A percentile compares a stretch with the other conserved stretches of the same genome.
Evolutionary conservation across 1,140 invertebrate genomes (phyloP).

Genomic region (Luehdorfia chinensis): DNA sequence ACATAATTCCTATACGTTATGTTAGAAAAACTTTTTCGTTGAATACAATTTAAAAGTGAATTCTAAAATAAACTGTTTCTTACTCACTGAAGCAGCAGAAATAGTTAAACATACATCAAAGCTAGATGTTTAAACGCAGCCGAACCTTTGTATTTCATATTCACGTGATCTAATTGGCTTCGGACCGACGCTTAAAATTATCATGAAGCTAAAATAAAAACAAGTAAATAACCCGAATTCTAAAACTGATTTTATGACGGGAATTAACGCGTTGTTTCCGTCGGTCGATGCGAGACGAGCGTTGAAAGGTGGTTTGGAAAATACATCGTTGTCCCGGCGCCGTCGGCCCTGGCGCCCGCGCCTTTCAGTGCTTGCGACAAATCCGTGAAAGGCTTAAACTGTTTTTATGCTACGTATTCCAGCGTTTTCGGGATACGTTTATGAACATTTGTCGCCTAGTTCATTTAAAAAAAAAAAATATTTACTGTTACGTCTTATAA

Average conservation of each 20-base stretch:
- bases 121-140: slow-evolving; percentile 1
- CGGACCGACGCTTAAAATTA: slow-evolving; percentile 70
- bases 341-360: slow-evolving; percentile 24
- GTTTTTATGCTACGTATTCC: too few relatives aligned
- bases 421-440: too few relatives aligned
- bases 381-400: not conserved
- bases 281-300: slow-evolving; percentile 70
- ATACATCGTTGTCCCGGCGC: slow-evolving; percentile 61
- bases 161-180: slow-evolving; percentile 73
- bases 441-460: too few relatives aligned
- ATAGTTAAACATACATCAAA: slow-evolving; percentile 1
- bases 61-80: too few relatives aligned
- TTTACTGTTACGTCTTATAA: too few relatives aligned
- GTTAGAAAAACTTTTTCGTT: too few relatives aligned
- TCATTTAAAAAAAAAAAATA: too few relatives aligned
- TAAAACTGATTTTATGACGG: slow-evolving; percentile 77
- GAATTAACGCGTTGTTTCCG: slow-evolving; percentile 77
- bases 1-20: too few relatives aligned
- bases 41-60: too few relatives aligned
- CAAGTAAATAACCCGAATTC: slow-evolving; percentile 76
- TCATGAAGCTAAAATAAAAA: slow-evolving; percentile 73
- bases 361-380: slow-evolving; percentile 29
- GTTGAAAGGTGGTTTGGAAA: slow-evolving; percentile 70
- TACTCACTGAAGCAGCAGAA: too few relatives aligned
- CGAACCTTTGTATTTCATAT: slow-evolving; percentile 39